These are phyloP conservation scores for Columba guinea DNA, from an alignment of 2,797 vertebrate species.

Conservation along the genomic window DNA sequence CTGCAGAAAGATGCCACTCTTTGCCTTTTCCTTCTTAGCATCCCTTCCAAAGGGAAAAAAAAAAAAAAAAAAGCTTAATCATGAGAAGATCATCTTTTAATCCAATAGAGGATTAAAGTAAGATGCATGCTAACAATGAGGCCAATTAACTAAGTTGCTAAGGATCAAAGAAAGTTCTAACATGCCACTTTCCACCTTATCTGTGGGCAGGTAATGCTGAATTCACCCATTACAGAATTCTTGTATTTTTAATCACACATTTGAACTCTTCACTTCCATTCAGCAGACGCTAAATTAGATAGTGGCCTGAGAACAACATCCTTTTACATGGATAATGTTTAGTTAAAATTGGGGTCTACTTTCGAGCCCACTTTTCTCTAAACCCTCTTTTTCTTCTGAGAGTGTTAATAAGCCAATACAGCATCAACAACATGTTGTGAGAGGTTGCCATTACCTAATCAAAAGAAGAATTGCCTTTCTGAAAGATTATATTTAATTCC, in stretches of 20 bases:
- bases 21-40: not conserved
- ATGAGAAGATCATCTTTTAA: not conserved
- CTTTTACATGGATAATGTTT: not conserved
- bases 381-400: not conserved
- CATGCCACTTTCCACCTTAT: not conserved
- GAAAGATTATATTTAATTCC: constrained; percentile 4
- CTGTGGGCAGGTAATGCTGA: not conserved
- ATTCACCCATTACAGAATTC: not conserved
- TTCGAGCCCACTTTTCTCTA: not conserved
- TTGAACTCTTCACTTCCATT: not conserved
- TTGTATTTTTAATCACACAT: not conserved
- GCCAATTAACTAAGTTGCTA: not conserved
- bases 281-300: not conserved
- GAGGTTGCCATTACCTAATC: not conserved
- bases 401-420: not conserved
- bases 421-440: not conserved
- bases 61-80: not conserved
- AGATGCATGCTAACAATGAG: not conserved
- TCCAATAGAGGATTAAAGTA: not conserved
- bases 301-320: not conserved
- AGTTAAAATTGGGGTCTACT: not conserved
- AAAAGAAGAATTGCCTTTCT: constrained; percentile 42
- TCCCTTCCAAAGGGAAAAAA: not conserved
- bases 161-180: not conserved
- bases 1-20: not conserved